phyloP scores from a whole-genome alignment of 2,888 invertebrate species.

The Ophioninae sp. region DNA sequence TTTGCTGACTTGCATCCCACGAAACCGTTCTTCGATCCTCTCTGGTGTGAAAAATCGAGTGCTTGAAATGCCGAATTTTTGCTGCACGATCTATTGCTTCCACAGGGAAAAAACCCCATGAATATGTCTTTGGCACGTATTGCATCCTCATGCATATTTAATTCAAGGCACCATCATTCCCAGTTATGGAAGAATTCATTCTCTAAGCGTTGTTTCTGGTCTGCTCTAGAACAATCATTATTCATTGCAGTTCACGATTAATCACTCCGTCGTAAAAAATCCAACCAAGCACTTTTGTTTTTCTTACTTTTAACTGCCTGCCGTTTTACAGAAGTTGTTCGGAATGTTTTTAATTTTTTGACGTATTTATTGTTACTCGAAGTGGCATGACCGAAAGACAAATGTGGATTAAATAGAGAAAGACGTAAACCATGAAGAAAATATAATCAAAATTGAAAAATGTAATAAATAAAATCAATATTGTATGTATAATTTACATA shows the following conservation, averaged over 20 bases:
- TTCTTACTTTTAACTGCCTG: not conserved
- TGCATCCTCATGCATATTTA: not conserved
- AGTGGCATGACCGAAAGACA: not conserved
- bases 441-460: not conserved
- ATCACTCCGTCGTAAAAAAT: not conserved
- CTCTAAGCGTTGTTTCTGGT: too few species aligned
- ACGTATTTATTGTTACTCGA: not conserved
- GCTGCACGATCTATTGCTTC: conserved; percentile 13
- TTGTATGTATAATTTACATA: too few species aligned
- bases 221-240: not conserved
- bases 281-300: not conserved
- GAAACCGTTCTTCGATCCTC: conserved; percentile 33
- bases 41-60: conserved; percentile 25
- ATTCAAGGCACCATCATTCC: not conserved
- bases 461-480: too few species aligned
- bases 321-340: not conserved
- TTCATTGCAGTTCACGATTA: not conserved
- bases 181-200: not conserved
- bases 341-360: not conserved
- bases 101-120: not conserved
- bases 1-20: not conserved
- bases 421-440: conserved; percentile 20
- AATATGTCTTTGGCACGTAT: not conserved
- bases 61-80: conserved; percentile 11
- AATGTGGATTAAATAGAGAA: not conserved